These are phyloP conservation scores for Craterocephalus amniculus DNA, from an alignment of 2,797 vertebrate species.

Conservation along the genomic window DNA sequence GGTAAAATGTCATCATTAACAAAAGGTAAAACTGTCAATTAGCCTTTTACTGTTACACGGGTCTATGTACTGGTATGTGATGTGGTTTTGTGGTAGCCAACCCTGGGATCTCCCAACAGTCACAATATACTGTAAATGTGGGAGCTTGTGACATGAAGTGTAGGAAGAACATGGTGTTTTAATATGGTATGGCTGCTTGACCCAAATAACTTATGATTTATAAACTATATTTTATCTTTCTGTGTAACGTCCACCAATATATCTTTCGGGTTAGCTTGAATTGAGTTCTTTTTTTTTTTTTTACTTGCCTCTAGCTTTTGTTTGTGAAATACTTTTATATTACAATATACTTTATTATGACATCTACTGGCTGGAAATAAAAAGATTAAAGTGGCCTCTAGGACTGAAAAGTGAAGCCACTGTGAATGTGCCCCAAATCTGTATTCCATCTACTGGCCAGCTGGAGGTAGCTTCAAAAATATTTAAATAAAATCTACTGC, in stretches of 20 bases:
- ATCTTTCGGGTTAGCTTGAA: neutral
- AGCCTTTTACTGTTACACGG: neutral
- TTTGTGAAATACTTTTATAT: neutral
- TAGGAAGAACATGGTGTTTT: neutral
- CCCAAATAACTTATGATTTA: neutral
- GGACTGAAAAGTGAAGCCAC: neutral
- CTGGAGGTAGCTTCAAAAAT: neutral
- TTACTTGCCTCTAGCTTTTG: neutral
- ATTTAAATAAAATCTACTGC: neutral
- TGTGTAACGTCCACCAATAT: neutral
- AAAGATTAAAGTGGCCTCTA: neutral
- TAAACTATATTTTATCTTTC: neutral
- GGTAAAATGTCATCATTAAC: neutral
- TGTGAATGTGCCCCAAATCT: neutral
- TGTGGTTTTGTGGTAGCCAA: neutral
- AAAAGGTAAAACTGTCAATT: neutral
- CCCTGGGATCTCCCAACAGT: neutral
- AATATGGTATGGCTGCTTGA: neutral
- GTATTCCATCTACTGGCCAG: neutral
- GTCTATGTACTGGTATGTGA: neutral
- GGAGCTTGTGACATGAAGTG: neutral
- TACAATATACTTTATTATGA: neutral
- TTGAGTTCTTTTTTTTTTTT: neutral
- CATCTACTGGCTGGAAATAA: neutral
- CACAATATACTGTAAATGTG: constrained; percentile 6